These are phyloP conservation scores for Bos javanicus DNA, from an alignment of 2,113 vertebrate genomes.

Conservation along the genomic window DNA sequence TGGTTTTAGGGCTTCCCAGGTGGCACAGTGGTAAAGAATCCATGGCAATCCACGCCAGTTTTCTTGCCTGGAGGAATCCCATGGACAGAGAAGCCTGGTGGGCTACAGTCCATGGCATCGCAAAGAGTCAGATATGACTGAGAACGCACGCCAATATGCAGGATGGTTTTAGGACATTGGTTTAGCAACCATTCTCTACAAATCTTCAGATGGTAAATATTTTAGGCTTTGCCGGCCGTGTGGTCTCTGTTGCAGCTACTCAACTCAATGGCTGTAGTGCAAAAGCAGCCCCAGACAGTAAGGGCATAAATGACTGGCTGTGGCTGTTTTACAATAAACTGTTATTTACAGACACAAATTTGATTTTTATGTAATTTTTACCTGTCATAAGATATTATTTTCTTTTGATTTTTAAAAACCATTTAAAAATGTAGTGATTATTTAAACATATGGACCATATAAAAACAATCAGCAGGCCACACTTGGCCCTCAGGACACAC, in stretches of 20 bases:
- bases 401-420: neutral
- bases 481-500: no score
- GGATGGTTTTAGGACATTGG: neutral
- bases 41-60: no score
- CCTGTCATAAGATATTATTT: neutral
- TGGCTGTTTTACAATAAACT: neutral
- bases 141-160: neutral
- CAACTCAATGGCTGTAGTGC: neutral
- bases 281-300: neutral
- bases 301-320: neutral
- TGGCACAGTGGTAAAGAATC: neutral
- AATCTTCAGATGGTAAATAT: neutral
- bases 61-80: neutral
- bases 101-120: neutral
- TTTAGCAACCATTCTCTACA: neutral
- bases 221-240: neutral
- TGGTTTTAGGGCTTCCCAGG: neutral
- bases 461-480: no score
- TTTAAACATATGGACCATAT: neutral
- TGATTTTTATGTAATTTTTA: neutral
- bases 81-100: neutral
- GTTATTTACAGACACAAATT: neutral
- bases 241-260: neutral
- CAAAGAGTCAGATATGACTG: neutral
- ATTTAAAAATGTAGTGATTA: neutral